Conservation (phyloP, 2,113 vertebrate genomes). For the Haemorhous mexicanus region DNA sequence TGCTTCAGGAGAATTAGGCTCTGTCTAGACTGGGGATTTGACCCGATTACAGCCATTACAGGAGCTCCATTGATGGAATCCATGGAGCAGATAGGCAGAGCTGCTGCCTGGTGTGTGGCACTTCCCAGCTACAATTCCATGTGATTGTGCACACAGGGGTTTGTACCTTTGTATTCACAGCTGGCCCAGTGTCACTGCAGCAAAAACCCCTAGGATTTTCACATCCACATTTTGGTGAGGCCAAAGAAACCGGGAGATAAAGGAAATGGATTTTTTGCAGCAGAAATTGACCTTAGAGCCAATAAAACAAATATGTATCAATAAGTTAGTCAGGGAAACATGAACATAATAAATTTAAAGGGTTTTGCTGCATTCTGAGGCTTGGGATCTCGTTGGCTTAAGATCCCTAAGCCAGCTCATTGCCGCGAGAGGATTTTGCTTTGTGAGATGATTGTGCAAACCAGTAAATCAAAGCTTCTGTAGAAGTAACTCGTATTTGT, state of each 20-base stretch:
- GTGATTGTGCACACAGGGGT: not conserved
- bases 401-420: not conserved
- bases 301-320: not conserved
- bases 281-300: not conserved
- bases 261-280: not conserved
- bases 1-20: conserved; percentile 59
- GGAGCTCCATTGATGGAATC: not conserved
- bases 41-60: conserved; percentile 46
- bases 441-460: not conserved
- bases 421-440: not conserved
- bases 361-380: not conserved
- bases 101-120: not conserved
- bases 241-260: not conserved
- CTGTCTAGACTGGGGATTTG: conserved; percentile 70
- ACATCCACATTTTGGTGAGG: fast-evolving
- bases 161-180: not conserved
- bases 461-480: not conserved
- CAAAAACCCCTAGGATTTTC: not conserved
- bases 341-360: not conserved
- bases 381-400: not conserved
- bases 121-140: not conserved
- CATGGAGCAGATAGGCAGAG: not conserved
- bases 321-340: not conserved
- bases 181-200: not conserved
- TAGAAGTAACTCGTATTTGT: not conserved